Base-by-base conservation (phyloP, 2,888 invertebrate species). In the Scaptomyza cyrtandrae region DNA sequence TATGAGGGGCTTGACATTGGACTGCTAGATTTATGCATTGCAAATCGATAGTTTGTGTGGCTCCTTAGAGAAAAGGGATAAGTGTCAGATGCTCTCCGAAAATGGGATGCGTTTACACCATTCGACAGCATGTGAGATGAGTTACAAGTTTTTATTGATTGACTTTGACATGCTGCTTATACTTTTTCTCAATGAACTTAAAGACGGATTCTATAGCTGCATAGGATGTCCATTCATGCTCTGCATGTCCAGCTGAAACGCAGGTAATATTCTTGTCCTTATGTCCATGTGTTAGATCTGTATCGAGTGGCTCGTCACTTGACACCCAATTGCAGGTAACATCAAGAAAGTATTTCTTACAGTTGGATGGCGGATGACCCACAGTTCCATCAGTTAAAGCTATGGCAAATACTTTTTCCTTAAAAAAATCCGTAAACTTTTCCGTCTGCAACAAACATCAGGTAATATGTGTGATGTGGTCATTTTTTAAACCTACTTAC, bases 371-470 rank as follows among this genome's bases (percentile, higher is more conserved):
- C 35, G 85, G 41, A 37, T 67, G 61, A 5, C 81, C 78, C 89
- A 95, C 96, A 1, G 95, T 95, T 0, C 96, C 96, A 91, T 97
- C 97, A 0, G 97, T 97, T 55, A 97, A 93, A 0, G 95, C 96
- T 50, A 97, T 93, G 0, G 95, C 96, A 91, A 95, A 95, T 0
- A 96, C 95, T 85, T 94, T 93, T 41, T 94, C 91, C 71, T 93
- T 92, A 89, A 96, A 96, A 66, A 95, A 94, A 5, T 93, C 89
- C 16, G 92, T 91, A 78, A 93, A 90, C 37, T 93, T 92, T 64
- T 93, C 92, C 0, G 94, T 93, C 93, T 93, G 54, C 31, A 59
- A 61, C 0, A 10, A 5, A 9, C 11, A 1, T 10, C n/a, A 27
- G 48, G 0, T 35, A 37, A 57, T 59, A 52, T 24, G 11, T 33